These are phyloP conservation scores for Ennomos quercinarius DNA, from an alignment of 2,888 invertebrate genomes.

Conservation along the genomic window DNA sequence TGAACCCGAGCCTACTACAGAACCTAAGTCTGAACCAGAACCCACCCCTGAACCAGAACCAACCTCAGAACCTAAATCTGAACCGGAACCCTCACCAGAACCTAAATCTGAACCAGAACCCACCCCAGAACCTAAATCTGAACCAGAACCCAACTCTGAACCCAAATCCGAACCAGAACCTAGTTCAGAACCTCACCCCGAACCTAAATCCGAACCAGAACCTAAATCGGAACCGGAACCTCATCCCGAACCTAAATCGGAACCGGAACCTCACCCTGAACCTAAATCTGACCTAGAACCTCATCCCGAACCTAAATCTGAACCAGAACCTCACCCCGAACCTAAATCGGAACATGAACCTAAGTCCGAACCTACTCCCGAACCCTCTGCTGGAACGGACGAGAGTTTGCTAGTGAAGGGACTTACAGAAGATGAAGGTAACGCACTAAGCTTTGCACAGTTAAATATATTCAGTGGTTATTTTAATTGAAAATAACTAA, in stretches of 20 bases:
- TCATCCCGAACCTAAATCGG: conserved; percentile 58
- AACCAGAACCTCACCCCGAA: conserved; percentile 61
- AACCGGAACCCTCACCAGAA: conserved; percentile 62
- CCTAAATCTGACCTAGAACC: conserved; percentile 53
- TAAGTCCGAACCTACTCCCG: conserved; percentile 36
- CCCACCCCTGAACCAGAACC: conserved; percentile 23
- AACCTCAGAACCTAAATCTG: conserved; percentile 24
- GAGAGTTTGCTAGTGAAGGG: conserved; percentile 81
- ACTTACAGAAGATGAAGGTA: conserved; percentile 81
- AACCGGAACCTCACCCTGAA: conserved; percentile 55
- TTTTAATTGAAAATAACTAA: conserved; percentile 6
- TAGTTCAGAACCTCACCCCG: conserved; percentile 38
- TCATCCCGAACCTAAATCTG: conserved; percentile 62
- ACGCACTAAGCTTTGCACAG: conserved; percentile 72
- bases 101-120: conserved; percentile 68
- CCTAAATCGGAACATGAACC: conserved; percentile 46
- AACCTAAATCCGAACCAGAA: conserved; percentile 34
- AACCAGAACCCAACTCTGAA: conserved; percentile 53
- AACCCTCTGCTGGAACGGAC: conserved; percentile 65
- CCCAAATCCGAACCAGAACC: conserved; percentile 50
- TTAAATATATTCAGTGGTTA: conserved; percentile 27
- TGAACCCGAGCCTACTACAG: conserved; percentile 15
- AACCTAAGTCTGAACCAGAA: conserved; percentile 20
- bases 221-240: conserved; percentile 6
- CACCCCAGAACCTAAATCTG: conserved; percentile 57